A percentile compares a stretch with the other conserved stretches of the same genome.
Conservation (phyloP, 2,797 vertebrate species). For the Tinamus major region DNA sequence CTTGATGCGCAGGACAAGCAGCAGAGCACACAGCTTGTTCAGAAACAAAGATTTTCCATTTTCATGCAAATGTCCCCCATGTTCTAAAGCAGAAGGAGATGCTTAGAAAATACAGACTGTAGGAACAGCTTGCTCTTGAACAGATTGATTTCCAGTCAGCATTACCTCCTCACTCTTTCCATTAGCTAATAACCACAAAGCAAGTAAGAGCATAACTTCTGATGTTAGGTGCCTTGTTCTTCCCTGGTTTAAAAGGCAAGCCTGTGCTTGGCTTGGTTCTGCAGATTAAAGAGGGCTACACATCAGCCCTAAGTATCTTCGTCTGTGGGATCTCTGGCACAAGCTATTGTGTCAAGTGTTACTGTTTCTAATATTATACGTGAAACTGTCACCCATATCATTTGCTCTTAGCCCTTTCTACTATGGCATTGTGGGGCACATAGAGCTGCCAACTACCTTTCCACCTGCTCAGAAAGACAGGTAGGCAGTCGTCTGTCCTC, state of each 20-base stretch:
- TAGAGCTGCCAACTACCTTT: not conserved
- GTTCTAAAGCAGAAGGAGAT: constrained; percentile 24
- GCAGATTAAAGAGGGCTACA: not conserved
- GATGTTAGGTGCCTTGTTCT: not conserved
- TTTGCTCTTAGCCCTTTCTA: not conserved
- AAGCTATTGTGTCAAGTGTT: not conserved
- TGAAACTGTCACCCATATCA: not conserved
- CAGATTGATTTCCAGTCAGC: not conserved
- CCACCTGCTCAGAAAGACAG: not conserved
- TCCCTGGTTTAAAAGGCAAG: not conserved
- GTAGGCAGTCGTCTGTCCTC: not conserved
- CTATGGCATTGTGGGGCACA: not conserved
- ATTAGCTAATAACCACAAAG: not conserved
- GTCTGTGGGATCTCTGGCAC: not conserved
- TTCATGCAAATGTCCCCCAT: constrained; percentile 1
- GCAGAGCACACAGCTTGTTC: not conserved
- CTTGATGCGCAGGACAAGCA: not conserved
- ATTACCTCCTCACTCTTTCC: not conserved
- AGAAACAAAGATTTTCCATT: constrained; percentile 31
- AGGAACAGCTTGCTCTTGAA: not conserved
- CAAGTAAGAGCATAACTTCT: not conserved
- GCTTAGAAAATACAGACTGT: not conserved
- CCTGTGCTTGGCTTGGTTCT: not conserved
- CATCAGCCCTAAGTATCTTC: not conserved
- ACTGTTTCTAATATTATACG: not conserved